Base-by-base conservation (phyloP, 2,113 vertebrate genomes). In the Galemys pyrenaicus region DNA sequence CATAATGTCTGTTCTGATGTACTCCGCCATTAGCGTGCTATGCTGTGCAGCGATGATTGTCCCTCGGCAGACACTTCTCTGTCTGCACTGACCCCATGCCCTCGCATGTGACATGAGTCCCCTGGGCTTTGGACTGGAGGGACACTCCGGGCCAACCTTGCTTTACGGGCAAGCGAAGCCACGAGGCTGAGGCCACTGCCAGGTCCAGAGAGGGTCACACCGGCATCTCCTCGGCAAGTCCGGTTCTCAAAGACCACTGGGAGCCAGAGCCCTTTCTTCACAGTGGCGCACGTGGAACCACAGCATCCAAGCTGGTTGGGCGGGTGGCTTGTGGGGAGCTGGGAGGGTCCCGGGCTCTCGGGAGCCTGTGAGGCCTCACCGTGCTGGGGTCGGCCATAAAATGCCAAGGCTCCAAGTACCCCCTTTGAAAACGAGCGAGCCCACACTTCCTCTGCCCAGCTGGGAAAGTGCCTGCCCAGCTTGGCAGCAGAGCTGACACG, bases 1-100 rank as follows among this genome's bases (percentile, higher is more conserved):
- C 91, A 15, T 94, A 96, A 92, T 83, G 83, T 79, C 93, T 97
- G 19, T 74, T 95, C 85, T 94, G 79, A 96, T 91, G 71, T 88
- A 89, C 65, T 73, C 94, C 0, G 9, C 93, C 91, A 56, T 96
- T 89, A 91, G 81, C 62, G 73, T 91, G 88, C 91, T 95, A 30
- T 30, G 73, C 46, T 74, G 81, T 73, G 62, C 78, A 77, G 28
- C 70, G 91, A 62, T 91, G 91, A 92, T 82, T 95, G 96, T 96
- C 89, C 35, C 0, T 85, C 96, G 30, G 28, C 80, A 93, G 91
- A 56, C 65, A 28, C 87, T 5, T 71, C 44, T 41, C 9, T 4
- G 16, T 70, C 64, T n/a, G 71, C 74, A 37, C 44, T 71, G 30
- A 62, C 41, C 54, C 1, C 46, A 46, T 89, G 30, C 46, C 71